Evolutionary conservation across 2,888 invertebrate species (phyloP).

Genomic region (Eupeodes latifasciatus): DNA sequence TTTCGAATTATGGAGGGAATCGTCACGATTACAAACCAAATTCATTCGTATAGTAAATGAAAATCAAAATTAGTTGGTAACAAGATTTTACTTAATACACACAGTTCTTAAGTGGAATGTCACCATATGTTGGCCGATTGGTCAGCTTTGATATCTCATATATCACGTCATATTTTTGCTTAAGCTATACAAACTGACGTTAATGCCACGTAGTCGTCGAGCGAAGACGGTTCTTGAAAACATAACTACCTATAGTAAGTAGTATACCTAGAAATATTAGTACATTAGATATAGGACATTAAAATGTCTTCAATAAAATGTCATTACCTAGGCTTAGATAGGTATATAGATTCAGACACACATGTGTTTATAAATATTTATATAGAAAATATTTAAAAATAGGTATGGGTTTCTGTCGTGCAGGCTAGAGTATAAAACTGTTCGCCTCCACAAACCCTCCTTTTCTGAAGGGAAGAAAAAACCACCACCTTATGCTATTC

Average conservation of each 20-base stretch:
- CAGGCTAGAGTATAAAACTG: constrained; percentile 46
- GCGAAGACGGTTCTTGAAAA: constrained; percentile 6
- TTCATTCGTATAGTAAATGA: too few relatives aligned
- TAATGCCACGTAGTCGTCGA: constrained; percentile 26
- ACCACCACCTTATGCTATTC: constrained; percentile 63
- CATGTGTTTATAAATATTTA: constrained; percentile 9
- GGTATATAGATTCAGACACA: constrained; percentile 30
- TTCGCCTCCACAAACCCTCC: constrained; percentile 45
- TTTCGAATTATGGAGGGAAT: too few relatives aligned
- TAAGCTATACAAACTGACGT: constrained; percentile 47
- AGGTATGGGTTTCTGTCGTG: constrained; percentile 54
- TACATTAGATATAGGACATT: constrained; percentile 67
- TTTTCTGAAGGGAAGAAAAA: constrained; percentile 52
- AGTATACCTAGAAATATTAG: constrained; percentile 28
- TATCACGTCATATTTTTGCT: constrained; percentile 1
- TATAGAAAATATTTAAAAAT: constrained; percentile 29
- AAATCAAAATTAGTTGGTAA: too few relatives aligned
- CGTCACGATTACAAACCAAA: too few relatives aligned
- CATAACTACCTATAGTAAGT: too few relatives aligned
- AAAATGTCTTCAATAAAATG: constrained; percentile 73
- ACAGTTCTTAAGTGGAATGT: constrained; percentile 19
- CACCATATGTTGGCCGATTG: constrained; percentile 33
- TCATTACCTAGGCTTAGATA: constrained; percentile 66
- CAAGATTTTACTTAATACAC: background rate
- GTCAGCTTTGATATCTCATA: constrained; percentile 9